Evolutionary conservation across 2,888 invertebrate species (phyloP).

Genomic region (Cephus rjabovi): DNA sequence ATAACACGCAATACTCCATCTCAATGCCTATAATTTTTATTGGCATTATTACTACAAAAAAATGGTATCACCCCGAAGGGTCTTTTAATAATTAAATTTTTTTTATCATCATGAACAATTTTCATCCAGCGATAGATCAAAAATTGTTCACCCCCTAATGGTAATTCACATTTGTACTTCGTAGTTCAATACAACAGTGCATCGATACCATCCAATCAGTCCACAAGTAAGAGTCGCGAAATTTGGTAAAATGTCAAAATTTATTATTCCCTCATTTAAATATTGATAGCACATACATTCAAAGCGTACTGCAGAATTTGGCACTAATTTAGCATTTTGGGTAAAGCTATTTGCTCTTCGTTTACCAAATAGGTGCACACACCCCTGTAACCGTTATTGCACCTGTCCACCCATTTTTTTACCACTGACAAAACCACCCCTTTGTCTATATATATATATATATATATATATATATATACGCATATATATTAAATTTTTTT

Average conservation of each 20-base stretch:
- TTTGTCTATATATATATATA: not conserved
- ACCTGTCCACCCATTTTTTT: not conserved
- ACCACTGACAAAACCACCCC: not conserved
- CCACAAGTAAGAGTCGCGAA: not conserved
- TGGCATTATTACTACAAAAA: not conserved
- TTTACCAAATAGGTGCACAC: not conserved
- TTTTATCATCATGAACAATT: not conserved
- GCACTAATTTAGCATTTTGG: not conserved
- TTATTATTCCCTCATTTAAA: not conserved
- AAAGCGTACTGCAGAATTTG: not conserved
- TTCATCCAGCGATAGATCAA: not conserved
- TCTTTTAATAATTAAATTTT: not conserved
- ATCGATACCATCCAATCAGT: not conserved
- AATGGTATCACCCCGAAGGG: not conserved
- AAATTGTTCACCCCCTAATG: not conserved
- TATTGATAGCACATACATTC: not conserved
- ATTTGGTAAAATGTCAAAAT: not conserved
- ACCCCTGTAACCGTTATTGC: not conserved
- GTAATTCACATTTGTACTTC: not conserved
- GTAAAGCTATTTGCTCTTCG: not conserved
- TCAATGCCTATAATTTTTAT: conserved; percentile 28
- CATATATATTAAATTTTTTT: not conserved
- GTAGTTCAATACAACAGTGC: no score
- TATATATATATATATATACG: not conserved
- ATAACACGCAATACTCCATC: conserved; percentile 44